Base-by-base conservation (phyloP, 2,797 vertebrate species). In the Tauraco hartlaubi region DNA sequence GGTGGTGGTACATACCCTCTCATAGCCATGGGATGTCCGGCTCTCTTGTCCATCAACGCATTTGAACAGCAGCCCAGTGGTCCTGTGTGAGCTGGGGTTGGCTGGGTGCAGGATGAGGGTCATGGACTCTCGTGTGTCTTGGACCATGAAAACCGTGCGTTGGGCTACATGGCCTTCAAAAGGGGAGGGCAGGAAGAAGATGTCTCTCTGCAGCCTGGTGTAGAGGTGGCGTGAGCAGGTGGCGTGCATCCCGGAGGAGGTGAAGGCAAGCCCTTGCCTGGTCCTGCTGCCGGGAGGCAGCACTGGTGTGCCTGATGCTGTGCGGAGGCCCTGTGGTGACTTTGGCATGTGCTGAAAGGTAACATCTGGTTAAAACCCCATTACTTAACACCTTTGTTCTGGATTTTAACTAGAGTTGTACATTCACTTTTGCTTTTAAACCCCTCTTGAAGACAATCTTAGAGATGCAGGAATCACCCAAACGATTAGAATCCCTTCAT, bases 1-100 rank as follows among this genome's bases (percentile, higher is more conserved):
- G 51, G 5, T 35, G 21, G 20, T 9, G 15, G 10, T 20, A 4
- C 1, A 0, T 49, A 18, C 18, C 18, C 44, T 78, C 18, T 23
- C 0, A 0, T 7, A 33, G 44, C 62, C 19, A 1, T 20, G 39
- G 71, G 23, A 6, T 41, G 75, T 21, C 7, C 8, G 6, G 6
- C 14, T 75, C 8, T 80, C 15, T n/a, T 89, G 37, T 20, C 31
- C 26, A 6, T n/a, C 0, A 0, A 11, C 21, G n/a, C 5, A 2
- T 55, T 31, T 46, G 37, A 55, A 37, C 39, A 19, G 33, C 18
- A 6, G 20, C 26, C 76, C 12, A 9, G 17, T 39, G 43, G 12
- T 35, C 6, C 61, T 3, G 0, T 43, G 58, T 46, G n/a, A 72
- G 29, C 59, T 69, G 17, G 25, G 9, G 5, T 9, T 44, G 15